phyloP scores from a whole-genome alignment of 2,797 vertebrate genomes.

The Alca torda region DNA sequence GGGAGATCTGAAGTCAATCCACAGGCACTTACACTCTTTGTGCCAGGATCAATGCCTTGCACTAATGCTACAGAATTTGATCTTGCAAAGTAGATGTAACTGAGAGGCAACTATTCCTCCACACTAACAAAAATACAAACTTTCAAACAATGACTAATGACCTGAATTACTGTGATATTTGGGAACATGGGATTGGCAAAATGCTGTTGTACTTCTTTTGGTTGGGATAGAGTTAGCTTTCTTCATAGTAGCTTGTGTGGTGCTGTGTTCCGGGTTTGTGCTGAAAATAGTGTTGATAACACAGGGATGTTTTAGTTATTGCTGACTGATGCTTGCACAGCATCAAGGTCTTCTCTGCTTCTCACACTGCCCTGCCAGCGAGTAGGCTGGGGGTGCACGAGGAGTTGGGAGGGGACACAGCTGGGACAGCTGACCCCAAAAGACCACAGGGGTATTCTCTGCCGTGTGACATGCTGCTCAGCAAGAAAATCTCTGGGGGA shows the following conservation, averaged over 20 bases:
- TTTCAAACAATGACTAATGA: background rate
- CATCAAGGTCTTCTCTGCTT: background rate
- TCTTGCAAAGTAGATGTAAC: background rate
- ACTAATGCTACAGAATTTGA: background rate
- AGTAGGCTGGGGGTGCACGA: background rate
- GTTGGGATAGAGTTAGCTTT: background rate
- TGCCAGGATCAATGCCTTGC: background rate
- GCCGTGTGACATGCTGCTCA: background rate
- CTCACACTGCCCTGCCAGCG: rapidly evolving
- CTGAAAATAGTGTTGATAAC: background rate
- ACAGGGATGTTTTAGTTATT: background rate
- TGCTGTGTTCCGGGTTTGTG: background rate
- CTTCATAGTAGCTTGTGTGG: background rate
- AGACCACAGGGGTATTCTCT: background rate
- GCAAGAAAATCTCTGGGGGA: background rate
- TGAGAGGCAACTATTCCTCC: background rate
- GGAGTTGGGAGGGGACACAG: background rate
- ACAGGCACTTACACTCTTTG: background rate
- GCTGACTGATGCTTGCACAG: background rate
- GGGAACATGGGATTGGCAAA: background rate
- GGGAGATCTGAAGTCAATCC: background rate
- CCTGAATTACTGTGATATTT: background rate
- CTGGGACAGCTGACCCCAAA: background rate
- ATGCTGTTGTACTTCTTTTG: background rate
- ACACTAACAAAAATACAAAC: background rate